phyloP scores from a whole-genome alignment of 2,888 invertebrate species.

The Catonia carolina region DNA sequence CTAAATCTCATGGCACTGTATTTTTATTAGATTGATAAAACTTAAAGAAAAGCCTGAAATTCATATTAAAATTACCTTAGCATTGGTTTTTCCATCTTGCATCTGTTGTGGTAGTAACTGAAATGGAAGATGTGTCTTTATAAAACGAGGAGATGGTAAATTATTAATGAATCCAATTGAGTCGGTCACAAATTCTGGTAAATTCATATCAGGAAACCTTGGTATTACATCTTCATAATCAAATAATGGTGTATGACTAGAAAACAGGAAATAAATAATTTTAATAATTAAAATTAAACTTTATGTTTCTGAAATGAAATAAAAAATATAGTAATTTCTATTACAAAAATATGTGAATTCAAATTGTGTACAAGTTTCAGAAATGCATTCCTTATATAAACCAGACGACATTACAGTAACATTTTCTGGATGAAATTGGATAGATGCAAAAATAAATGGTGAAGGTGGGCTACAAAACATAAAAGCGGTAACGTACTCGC shows the following conservation, averaged over 20 bases:
- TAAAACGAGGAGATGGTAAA: conserved; percentile 62
- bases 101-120: conserved; percentile 59
- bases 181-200: conserved; percentile 48
- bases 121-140: conserved; percentile 69
- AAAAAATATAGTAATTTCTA: neutral
- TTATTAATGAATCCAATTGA: conserved; percentile 65
- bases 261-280: neutral
- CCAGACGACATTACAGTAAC: too few relatives aligned
- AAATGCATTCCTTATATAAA: too few relatives aligned
- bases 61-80: conserved; percentile 52
- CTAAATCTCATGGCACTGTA: too few relatives aligned
- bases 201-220: conserved; percentile 10
- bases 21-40: too few relatives aligned
- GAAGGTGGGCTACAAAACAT: too few relatives aligned
- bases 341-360: neutral
- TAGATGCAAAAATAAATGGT: too few relatives aligned
- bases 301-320: neutral
- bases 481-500: too few relatives aligned
- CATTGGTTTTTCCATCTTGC: conserved; percentile 49
- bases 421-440: too few relatives aligned
- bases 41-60: too few relatives aligned
- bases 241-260: conserved; percentile 52
- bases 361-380: too few relatives aligned
- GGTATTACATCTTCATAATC: conserved; percentile 49
- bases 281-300: neutral